phyloP scores from a whole-genome alignment of 2,113 vertebrate species.

The Toxotes jaculatrix region DNA sequence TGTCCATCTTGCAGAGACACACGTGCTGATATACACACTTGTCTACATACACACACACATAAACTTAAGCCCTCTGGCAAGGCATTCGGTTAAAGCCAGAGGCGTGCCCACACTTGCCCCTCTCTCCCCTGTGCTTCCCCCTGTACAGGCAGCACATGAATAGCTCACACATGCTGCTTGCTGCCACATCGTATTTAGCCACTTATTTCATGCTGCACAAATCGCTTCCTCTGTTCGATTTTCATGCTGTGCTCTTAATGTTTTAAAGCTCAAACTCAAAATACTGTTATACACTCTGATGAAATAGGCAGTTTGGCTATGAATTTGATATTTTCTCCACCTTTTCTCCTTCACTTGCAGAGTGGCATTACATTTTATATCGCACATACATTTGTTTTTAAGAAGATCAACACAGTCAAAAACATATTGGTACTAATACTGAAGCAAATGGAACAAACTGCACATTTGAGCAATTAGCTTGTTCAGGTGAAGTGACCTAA shows the following conservation, averaged over 20 bases:
- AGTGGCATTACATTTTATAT: not conserved
- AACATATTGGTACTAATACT: not conserved
- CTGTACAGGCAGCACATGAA: conserved; percentile 57
- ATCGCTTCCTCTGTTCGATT: not conserved
- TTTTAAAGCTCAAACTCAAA: not conserved
- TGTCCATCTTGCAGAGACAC: not conserved
- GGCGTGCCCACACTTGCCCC: conserved; percentile 80
- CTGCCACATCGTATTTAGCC: conserved; percentile 34
- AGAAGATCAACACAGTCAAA: too few species aligned
- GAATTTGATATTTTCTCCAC: not conserved
- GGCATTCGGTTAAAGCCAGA: conserved; percentile 68
- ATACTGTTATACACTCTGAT: not conserved
- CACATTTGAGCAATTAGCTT: not conserved
- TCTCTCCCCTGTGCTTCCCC: conserved; percentile 43
- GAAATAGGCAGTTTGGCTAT: not conserved
- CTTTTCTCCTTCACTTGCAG: not conserved
- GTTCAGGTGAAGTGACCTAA: not conserved
- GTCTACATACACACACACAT: conserved; percentile 28
- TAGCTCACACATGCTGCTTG: conserved; percentile 56
- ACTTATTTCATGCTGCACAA: conserved; percentile 5
- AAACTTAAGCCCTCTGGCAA: conserved; percentile 69
- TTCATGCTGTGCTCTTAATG: not conserved
- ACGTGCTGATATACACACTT: conserved; percentile 13
- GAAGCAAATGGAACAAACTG: not conserved
- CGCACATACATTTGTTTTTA: not conserved